Conservation (phyloP, 2,113 vertebrate species). For the Silurus glanis region DNA sequence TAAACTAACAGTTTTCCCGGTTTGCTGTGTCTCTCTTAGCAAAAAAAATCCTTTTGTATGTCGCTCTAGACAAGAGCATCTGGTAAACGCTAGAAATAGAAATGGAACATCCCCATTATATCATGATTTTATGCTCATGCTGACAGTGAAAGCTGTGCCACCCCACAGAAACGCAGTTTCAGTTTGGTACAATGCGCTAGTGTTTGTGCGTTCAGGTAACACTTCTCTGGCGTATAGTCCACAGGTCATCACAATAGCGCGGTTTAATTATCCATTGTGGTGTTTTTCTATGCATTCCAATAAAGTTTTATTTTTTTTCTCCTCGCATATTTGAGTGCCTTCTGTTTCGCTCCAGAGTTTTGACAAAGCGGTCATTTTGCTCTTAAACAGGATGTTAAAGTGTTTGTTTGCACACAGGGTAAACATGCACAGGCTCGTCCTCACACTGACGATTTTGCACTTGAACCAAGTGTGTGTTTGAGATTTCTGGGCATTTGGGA, state of each 20-base stretch:
- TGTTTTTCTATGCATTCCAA: neutral
- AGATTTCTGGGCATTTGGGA: slow-evolving; percentile 13
- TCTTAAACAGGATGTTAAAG: neutral
- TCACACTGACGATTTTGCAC: neutral
- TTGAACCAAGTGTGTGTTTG: neutral
- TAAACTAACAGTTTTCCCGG: no score
- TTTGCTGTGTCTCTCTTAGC: no score
- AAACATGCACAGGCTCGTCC: slow-evolving; percentile 7
- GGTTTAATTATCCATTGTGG: neutral
- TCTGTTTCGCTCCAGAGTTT: neutral
- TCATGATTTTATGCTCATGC: neutral
- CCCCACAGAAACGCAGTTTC: neutral
- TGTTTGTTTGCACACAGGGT: neutral
- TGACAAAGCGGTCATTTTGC: neutral
- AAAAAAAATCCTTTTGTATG: no score
- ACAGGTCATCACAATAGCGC: neutral
- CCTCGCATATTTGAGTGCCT: neutral
- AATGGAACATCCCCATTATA: neutral
- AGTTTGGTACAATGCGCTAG: neutral
- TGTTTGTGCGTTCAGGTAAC: neutral
- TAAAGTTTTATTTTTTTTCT: neutral
- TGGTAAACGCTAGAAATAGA: no score
- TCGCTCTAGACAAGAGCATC: no score
- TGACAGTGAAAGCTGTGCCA: neutral
- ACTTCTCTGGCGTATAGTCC: neutral